Base-by-base conservation (phyloP, 1,140 invertebrate genomes). In the Samia ricini region DNA sequence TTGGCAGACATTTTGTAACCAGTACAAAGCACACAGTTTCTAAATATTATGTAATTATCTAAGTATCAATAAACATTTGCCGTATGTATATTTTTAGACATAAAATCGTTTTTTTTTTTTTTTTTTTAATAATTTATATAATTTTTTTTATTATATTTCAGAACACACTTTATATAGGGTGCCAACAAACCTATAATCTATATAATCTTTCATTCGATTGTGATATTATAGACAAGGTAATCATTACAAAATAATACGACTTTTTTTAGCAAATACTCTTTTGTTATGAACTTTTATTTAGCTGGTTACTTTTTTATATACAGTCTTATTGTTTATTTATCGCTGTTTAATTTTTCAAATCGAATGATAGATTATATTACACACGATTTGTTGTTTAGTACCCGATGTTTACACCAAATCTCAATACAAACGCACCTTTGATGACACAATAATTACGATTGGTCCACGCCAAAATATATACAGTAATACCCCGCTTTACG, bases 41-140 rank as follows among this genome's bases (percentile, higher is more conserved):
- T 66, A 61, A 58, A 66, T 57, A n/a, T n/a, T n/a, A n/a, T n/a
- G n/a, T n/a, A 61, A 61, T 52, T 61, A 65, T 54, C 56, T 65
- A 65, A 59, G 59, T 61, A 66, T 60, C 24, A 61, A 66, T 66
- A 54, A 24, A 55, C 15, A 55, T 42, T 15, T 42, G 12, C 4
- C 33, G 33, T 42, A 42, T 42, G 0, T 42, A 12, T 42, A 15
- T 42, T 12, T 42, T 12, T 15, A 15, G 6, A 29, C 1, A 5
- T 29, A 29, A 10, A 29, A 29, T 8, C 26, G 10, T 42, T 42
- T 42, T 15, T 42, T 42, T 15, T 42, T 15, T 15, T 15, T 15
- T 42, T 42, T 42, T 42, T 15, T 15, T 7, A 15, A 42, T 12
- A 15, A 42, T 42, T n/a, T 42, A 42, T 42, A 42, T 15, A 42